Conservation (phyloP, 2,797 vertebrate genomes). For the Paramormyrops hopkinsi region DNA sequence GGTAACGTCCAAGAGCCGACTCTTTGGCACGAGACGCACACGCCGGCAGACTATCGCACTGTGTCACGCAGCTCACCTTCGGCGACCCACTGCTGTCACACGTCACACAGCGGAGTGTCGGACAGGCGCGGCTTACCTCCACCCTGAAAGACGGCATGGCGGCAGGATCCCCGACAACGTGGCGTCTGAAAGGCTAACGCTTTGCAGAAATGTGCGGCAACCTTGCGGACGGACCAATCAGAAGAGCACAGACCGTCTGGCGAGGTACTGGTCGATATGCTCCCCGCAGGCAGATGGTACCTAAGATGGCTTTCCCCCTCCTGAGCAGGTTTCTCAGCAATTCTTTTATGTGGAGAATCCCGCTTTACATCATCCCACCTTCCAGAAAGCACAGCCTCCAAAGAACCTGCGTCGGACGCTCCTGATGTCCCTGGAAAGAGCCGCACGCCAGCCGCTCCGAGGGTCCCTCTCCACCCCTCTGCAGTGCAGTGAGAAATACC, state of each 20-base stretch:
- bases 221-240: neutral
- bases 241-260: conserved; percentile 9
- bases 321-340: conserved; percentile 19
- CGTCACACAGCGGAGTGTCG: neutral
- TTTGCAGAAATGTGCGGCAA: conserved; percentile 26
- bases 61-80: neutral
- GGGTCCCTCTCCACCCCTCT: conserved; percentile 45
- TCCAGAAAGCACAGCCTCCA: neutral
- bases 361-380: conserved; percentile 50
- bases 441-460: conserved; percentile 21
- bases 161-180: conserved; percentile 35
- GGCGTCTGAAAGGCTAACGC: neutral
- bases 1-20: neutral
- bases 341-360: neutral
- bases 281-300: neutral
- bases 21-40: neutral
- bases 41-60: neutral
- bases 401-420: conserved; percentile 9
- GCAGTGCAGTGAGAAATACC: conserved; percentile 66
- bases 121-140: conserved; percentile 45
- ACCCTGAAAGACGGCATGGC: conserved; percentile 42
- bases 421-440: neutral
- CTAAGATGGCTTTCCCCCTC: conserved; percentile 13
- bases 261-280: conserved; percentile 15
- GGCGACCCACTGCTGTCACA: neutral